Conservation (phyloP, 1,140 invertebrate genomes). For the Catajapyx aquilonaris region DNA sequence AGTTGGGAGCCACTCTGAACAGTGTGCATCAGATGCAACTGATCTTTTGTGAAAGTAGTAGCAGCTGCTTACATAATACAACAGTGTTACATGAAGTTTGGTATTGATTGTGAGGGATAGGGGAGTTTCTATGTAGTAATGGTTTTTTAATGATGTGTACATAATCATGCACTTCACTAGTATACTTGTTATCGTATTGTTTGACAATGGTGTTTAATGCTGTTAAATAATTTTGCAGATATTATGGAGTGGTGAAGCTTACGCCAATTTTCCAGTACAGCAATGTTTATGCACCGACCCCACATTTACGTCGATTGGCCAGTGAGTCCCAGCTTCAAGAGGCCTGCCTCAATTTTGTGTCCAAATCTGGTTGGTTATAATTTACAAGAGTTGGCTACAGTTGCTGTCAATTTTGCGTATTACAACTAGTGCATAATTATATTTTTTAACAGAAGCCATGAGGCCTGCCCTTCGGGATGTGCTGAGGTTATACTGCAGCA, state of each 20-base stretch:
- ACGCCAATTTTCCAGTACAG: constrained; percentile 85
- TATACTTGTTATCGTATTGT: no score
- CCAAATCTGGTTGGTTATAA: constrained; percentile 29
- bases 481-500: constrained; percentile 54
- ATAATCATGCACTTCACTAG: no score
- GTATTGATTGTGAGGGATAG: no score
- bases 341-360: constrained; percentile 49
- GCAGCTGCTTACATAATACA: no score
- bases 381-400: neutral
- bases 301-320: constrained; percentile 49
- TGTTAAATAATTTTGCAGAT: no score
- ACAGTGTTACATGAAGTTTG: no score
- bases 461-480: constrained; percentile 48
- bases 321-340: constrained; percentile 45
- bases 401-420: neutral
- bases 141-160: no score
- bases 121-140: no score
- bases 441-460: constrained; percentile 22
- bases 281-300: constrained; percentile 75
- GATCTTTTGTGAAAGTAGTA: no score
- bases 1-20: no score
- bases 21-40: no score
- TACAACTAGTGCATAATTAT: constrained; percentile 4
- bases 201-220: no score
- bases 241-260: constrained; percentile 53